Conservation (phyloP, 2,888 invertebrate species). For the Molorchus minor region DNA sequence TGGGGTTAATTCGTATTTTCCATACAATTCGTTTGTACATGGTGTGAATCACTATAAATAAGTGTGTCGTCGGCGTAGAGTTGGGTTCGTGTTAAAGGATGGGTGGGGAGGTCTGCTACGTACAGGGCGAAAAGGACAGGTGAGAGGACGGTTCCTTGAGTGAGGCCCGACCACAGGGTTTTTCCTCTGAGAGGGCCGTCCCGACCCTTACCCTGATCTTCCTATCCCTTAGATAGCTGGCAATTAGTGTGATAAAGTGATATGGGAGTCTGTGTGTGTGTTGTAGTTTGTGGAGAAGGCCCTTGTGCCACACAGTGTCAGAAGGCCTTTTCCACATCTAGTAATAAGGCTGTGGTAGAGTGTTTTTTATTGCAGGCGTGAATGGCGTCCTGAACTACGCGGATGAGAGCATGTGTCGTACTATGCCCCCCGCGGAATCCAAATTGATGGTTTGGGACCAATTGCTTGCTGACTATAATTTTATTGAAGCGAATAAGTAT, state of each 20-base stretch:
- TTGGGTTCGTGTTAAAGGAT: too few species aligned
- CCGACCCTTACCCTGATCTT: not conserved
- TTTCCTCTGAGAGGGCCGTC: not conserved
- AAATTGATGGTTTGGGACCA: not conserved
- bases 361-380: not conserved
- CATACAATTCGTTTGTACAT: not conserved
- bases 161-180: not conserved
- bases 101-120: not conserved
- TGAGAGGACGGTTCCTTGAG: too few species aligned
- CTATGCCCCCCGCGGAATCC: too few species aligned
- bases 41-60: not conserved
- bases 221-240: not conserved
- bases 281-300: not conserved
- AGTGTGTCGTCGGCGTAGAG: not conserved
- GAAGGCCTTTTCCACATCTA: too few species aligned
- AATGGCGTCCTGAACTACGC: not conserved
- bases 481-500: not conserved
- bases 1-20: not conserved
- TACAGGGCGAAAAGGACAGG: too few species aligned
- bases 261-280: not conserved
- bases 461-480: not conserved
- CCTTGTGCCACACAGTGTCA: too few species aligned
- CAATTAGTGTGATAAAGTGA: not conserved
- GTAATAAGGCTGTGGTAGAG: not conserved
- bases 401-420: not conserved